phyloP scores from a whole-genome alignment of 2,113 vertebrate species.

The Cavia porcellus region DNA sequence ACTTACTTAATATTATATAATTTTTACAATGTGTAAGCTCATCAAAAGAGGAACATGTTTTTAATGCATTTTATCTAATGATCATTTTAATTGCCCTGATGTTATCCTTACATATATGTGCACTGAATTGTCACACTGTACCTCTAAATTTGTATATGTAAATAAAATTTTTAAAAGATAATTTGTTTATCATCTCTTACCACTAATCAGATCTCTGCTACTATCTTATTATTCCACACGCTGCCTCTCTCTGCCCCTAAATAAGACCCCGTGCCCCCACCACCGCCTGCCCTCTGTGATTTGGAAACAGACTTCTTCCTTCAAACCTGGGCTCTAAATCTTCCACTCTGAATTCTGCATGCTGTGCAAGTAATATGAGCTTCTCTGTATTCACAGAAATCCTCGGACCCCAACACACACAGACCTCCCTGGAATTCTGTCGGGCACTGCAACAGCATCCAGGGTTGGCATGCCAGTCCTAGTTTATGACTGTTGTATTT shows the following conservation, averaged over 20 bases:
- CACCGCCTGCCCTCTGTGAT: neutral
- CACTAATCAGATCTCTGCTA: neutral
- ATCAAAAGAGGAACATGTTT: neutral
- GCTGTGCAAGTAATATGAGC: neutral
- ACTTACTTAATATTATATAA: neutral
- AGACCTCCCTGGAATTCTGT: neutral
- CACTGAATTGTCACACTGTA: neutral
- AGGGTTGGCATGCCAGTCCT: neutral
- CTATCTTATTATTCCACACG: neutral
- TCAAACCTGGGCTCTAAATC: neutral
- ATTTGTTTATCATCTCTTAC: neutral
- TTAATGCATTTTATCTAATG: constrained; percentile 8
- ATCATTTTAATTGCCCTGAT: neutral
- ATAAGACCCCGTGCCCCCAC: neutral
- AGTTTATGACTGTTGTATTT: neutral
- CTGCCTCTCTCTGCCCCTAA: neutral
- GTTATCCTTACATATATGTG: neutral
- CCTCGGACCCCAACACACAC: neutral
- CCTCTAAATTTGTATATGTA: neutral
- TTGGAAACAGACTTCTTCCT: neutral
- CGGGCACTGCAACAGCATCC: neutral
- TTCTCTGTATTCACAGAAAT: neutral
- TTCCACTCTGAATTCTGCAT: neutral
- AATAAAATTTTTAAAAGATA: neutral
- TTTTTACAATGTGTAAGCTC: neutral